phyloP scores from a whole-genome alignment of 2,113 vertebrate species.

The Ifrita kowaldi region DNA sequence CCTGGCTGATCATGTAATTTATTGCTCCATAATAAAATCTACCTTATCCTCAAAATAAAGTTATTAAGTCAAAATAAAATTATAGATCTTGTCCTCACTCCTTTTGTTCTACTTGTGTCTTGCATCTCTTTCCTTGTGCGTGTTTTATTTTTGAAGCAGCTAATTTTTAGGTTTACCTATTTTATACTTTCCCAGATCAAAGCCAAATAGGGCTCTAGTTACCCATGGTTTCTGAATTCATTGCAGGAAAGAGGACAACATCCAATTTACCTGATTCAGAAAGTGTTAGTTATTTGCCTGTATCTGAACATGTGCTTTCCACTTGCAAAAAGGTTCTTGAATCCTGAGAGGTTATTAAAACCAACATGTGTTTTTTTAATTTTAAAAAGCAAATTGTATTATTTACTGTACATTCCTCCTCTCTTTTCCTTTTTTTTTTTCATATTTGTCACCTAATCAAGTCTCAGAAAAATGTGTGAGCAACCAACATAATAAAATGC shows the following conservation, averaged over 20 bases:
- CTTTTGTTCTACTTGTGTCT: not conserved
- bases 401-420: not conserved
- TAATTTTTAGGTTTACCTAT: not conserved
- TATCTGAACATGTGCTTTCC: not conserved
- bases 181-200: not conserved
- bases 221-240: not conserved
- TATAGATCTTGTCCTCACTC: not conserved
- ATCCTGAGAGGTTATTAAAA: not conserved
- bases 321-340: not conserved
- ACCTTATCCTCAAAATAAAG: not conserved
- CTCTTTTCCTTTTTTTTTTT: not conserved
- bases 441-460: not conserved
- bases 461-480: not conserved
- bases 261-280: not conserved
- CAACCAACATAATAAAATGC: not conserved
- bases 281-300: not conserved
- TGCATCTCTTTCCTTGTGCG: not conserved
- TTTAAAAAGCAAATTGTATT: not conserved
- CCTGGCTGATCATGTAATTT: not conserved
- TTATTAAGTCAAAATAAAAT: not conserved
- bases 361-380: not conserved
- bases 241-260: not conserved
- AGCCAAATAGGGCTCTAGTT: not conserved
- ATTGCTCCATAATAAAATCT: not conserved
- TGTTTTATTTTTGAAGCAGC: not conserved